Percentiles rank a stretch among this genome's conserved stretches.
phyloP scores from a whole-genome alignment of 2,888 invertebrate species.

The Brenthis ino region DNA sequence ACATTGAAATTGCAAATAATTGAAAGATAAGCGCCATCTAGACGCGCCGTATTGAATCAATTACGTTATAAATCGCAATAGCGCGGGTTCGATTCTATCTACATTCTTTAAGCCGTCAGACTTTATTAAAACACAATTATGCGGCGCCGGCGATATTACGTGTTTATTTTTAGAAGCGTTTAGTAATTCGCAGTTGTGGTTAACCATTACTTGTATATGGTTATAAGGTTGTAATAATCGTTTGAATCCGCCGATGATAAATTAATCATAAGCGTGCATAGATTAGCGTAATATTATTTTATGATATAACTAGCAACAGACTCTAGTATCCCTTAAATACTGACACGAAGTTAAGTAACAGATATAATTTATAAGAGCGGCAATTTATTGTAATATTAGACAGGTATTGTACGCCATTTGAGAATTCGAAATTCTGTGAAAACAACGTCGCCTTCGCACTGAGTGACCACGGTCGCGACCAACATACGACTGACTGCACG shows the following conservation, averaged over 20 bases:
- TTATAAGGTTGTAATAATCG: constrained; percentile 22
- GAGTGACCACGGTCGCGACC: too few species aligned
- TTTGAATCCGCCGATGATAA: constrained; percentile 24
- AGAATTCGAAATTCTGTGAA: too few species aligned
- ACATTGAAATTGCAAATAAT: constrained; percentile 29
- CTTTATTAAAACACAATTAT: constrained; percentile 62
- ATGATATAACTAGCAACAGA: constrained; percentile 9
- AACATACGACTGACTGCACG: too few species aligned
- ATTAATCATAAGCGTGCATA: constrained; percentile 20
- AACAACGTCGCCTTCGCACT: too few species aligned
- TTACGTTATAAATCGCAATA: constrained; percentile 47
- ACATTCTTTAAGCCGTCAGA: constrained; percentile 52
- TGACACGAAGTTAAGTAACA: constrained; percentile 5
- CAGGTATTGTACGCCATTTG: too few species aligned
- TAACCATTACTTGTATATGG: constrained; percentile 28
- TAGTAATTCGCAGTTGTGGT: constrained; percentile 37
- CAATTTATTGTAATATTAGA: background rate
- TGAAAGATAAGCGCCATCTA: constrained; percentile 46
- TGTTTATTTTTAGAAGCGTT: constrained; percentile 42
- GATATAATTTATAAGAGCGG: background rate
- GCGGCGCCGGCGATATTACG: constrained; percentile 58
- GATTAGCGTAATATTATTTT: constrained; percentile 12
- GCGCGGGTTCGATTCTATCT: constrained; percentile 51
- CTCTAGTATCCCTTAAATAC: constrained; percentile 3
- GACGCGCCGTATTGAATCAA: constrained; percentile 51